These are phyloP conservation scores for Matsumyia berberina DNA, from an alignment of 2,888 invertebrate species.

Conservation along the genomic window DNA sequence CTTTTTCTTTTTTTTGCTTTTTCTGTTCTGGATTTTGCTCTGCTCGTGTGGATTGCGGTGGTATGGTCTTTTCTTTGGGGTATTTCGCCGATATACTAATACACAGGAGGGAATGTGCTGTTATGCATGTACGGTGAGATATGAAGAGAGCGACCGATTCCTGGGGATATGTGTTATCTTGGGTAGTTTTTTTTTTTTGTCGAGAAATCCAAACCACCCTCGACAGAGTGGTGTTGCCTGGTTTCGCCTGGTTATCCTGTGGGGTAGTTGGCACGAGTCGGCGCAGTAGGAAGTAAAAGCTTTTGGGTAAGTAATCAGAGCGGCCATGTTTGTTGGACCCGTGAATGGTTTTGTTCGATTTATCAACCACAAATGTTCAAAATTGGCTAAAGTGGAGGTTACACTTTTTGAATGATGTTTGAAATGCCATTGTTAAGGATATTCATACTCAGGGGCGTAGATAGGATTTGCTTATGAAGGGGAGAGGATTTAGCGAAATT, in stretches of 20 bases:
- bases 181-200: conserved; percentile 57
- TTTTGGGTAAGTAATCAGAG: conserved; percentile 29
- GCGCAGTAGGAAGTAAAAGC: conserved; percentile 49
- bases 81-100: conserved; percentile 64
- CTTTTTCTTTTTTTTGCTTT: conserved; percentile 45
- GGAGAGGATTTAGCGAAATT: no score
- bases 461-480: no score
- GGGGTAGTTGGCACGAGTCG: conserved; percentile 58
- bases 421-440: no score
- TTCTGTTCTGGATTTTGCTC: conserved; percentile 70
- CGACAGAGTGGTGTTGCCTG: conserved; percentile 50
- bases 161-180: conserved; percentile 76
- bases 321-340: conserved; percentile 59
- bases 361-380: no score
- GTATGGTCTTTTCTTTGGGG: conserved; percentile 48
- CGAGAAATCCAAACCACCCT: conserved; percentile 60
- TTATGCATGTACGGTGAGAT: conserved; percentile 69
- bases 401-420: no score
- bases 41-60: conserved; percentile 44
- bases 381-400: no score
- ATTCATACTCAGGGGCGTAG: no score
- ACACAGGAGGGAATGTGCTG: conserved; percentile 57
- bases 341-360: conserved; percentile 52
- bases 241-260: conserved; percentile 72
- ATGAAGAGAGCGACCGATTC: conserved; percentile 70